Evolutionary conservation across 2,113 vertebrate genomes (phyloP).

Genomic region (Myotis davidii): DNA sequence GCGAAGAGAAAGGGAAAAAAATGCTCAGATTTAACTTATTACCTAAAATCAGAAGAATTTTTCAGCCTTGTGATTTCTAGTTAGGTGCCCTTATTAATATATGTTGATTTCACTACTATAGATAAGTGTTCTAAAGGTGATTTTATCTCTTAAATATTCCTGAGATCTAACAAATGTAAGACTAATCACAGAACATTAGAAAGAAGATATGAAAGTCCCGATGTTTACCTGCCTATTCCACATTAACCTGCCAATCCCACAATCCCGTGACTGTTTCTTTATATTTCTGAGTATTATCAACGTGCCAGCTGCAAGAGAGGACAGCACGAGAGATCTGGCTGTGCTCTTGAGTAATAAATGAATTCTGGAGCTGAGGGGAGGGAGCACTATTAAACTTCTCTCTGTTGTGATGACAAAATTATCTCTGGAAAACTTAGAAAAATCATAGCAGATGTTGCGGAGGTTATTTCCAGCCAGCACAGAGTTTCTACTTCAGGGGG

Average conservation of each 20-base stretch:
- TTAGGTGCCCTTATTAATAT: not conserved
- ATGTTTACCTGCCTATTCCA: not conserved
- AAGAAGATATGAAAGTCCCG: slow-evolving; percentile 5
- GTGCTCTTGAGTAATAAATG: not conserved
- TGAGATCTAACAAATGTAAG: slow-evolving; percentile 15
- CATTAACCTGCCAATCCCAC: not conserved
- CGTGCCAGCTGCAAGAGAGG: not conserved
- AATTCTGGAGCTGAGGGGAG: not conserved
- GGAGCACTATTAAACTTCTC: not conserved
- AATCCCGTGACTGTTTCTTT: not conserved
- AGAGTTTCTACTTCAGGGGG: not conserved
- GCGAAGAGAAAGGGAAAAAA: not conserved
- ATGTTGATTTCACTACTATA: not conserved
- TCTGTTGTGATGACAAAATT: not conserved
- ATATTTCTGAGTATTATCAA: not conserved
- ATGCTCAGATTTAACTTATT: not conserved
- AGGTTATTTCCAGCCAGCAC: not conserved
- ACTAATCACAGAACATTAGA: not conserved
- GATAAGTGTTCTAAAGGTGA: not conserved
- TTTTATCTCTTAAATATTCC: not conserved
- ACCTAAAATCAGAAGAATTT: slow-evolving; percentile 12
- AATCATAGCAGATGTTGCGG: not conserved
- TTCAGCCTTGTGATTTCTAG: not conserved
- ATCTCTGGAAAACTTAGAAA: slow-evolving; percentile 13
- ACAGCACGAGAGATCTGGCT: not conserved